Evolutionary conservation across 2,797 vertebrate species (phyloP).

Genomic region (Lepilemur ruficaudatus): DNA sequence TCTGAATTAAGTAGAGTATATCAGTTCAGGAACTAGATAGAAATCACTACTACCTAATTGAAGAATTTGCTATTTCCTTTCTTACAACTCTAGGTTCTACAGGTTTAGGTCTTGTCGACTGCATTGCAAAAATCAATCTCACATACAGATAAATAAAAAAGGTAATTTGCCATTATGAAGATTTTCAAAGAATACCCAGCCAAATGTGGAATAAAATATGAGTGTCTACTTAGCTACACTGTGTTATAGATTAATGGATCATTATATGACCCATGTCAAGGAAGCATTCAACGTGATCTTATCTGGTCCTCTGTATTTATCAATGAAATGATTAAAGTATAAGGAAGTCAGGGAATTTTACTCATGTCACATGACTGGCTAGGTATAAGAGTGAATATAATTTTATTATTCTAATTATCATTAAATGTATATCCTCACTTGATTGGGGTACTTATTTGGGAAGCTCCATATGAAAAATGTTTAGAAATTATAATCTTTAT

Average conservation of each 20-base stretch:
- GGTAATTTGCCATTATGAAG: background rate
- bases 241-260: background rate
- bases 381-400: background rate
- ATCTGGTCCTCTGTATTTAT: background rate
- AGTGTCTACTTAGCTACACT: background rate
- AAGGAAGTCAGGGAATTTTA: background rate
- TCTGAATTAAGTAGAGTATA: background rate
- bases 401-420: background rate
- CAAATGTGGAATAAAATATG: background rate
- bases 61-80: background rate
- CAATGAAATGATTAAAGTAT: background rate
- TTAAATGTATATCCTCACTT: background rate
- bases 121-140: background rate
- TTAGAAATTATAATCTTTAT: background rate
- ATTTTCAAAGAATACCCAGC: background rate
- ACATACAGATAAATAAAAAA: background rate
- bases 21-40: background rate
- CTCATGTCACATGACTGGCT: background rate
- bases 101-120: background rate
- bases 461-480: background rate
- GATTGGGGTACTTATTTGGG: background rate
- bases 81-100: background rate
- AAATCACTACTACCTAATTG: background rate
- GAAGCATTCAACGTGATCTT: background rate
- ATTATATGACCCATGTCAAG: background rate